A percentile compares a stretch with the other conserved stretches of the same genome.
phyloP scores from a whole-genome alignment of 1,140 invertebrate species.

The Lepeophtheirus salmonis region DNA sequence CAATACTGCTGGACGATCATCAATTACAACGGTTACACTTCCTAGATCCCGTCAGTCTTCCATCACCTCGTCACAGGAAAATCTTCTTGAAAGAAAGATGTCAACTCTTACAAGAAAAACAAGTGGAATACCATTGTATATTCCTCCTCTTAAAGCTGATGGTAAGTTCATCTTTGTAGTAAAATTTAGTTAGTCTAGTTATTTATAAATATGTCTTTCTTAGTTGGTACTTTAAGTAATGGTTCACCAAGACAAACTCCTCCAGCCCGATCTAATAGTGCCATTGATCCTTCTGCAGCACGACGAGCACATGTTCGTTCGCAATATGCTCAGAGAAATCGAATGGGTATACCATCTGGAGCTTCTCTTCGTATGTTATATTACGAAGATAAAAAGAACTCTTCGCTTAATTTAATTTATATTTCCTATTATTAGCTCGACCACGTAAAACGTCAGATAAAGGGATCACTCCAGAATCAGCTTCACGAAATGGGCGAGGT shows the following conservation, averaged over 20 bases:
- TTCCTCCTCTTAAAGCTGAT: too few species aligned
- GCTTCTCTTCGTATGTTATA: conserved; percentile 56
- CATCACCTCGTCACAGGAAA: conserved; percentile 3
- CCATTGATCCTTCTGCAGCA: conserved; percentile 72
- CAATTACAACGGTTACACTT: not conserved
- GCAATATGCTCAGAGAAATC: conserved; percentile 51
- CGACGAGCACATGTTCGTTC: conserved; percentile 59
- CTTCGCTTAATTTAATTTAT: conserved; percentile 12
- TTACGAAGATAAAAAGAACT: too few species aligned
- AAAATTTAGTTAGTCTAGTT: too few species aligned
- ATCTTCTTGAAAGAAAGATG: not conserved
- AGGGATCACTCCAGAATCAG: conserved; percentile 27
- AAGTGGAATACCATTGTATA: conserved; percentile 2
- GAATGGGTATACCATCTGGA: conserved; percentile 46
- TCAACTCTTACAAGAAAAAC: conserved; percentile 3
- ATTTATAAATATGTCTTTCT: not conserved
- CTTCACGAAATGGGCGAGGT: conserved; percentile 33
- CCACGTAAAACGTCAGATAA: conserved; percentile 32
- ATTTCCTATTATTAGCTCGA: conserved; percentile 20
- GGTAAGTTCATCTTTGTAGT: too few species aligned
- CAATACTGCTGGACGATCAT: conserved; percentile 8
- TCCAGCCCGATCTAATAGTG: conserved; percentile 59
- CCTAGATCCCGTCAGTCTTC: conserved; percentile 12
- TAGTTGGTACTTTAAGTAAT: not conserved
- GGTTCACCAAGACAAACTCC: not conserved